A percentile compares a stretch with the other conserved stretches of the same genome.
Evolutionary conservation across 2,797 vertebrate species (phyloP).

Genomic region (Chrysocyon brachyurus): DNA sequence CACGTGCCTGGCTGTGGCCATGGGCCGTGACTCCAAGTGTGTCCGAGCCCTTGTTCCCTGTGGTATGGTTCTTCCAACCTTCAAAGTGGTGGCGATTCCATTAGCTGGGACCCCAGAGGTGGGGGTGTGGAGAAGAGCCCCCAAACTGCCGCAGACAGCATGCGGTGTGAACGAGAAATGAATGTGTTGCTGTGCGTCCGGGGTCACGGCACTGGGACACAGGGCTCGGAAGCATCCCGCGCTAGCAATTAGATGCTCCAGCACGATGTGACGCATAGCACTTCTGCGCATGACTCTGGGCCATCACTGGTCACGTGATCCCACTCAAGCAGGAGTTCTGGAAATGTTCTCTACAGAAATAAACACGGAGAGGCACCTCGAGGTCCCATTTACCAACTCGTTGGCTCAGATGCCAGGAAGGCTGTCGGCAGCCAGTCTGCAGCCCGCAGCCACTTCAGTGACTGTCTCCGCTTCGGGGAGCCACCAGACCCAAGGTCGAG

Average conservation of each 20-base stretch:
- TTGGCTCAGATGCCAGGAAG: background rate
- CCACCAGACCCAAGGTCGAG: background rate
- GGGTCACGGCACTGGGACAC: background rate
- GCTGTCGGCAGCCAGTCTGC: background rate
- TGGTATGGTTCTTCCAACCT: rapidly evolving
- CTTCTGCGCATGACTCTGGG: background rate
- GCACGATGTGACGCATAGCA: too few species aligned
- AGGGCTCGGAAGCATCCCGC: background rate
- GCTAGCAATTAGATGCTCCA: rapidly evolving
- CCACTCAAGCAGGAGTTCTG: background rate
- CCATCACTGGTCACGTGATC: background rate
- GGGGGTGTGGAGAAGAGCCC: background rate
- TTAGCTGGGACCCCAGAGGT: background rate
- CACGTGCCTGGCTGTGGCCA: background rate
- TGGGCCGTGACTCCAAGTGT: too few species aligned
- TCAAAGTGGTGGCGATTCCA: too few species aligned
- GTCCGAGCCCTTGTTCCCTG: background rate
- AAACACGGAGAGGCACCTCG: background rate
- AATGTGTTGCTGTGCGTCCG: background rate
- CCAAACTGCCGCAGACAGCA: background rate
- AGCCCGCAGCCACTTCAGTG: background rate
- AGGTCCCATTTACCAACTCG: background rate
- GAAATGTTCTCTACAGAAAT: background rate
- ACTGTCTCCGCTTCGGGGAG: background rate
- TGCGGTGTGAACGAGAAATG: background rate